Conservation (phyloP, 2,888 invertebrate genomes). For the Lysandra bellargus region DNA sequence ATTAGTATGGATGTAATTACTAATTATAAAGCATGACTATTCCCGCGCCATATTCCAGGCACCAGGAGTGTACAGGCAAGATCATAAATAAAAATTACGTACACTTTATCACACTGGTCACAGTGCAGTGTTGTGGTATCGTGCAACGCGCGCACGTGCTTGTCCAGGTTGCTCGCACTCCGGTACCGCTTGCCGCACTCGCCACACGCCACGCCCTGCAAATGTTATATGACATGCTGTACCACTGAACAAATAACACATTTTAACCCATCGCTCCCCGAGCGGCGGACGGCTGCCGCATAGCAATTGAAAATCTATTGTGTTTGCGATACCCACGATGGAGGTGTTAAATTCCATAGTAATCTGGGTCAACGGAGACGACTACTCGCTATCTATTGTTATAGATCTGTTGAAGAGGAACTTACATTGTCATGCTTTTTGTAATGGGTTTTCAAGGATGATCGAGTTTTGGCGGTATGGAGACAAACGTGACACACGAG, state of each 20-base stretch:
- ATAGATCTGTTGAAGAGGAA: not conserved
- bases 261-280: no score
- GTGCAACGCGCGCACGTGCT: not conserved
- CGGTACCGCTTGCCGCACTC: not conserved
- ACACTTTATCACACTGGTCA: not conserved
- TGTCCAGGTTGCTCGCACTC: not conserved
- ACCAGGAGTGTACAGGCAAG: no score
- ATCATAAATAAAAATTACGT: not conserved
- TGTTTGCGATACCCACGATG: no score
- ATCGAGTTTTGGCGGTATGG: not conserved
- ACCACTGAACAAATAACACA: no score
- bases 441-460: not conserved
- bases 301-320: no score
- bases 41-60: no score
- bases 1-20: no score
- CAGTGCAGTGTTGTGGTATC: not conserved
- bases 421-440: not conserved
- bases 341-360: no score
- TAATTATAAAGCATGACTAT: no score
- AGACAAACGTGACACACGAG: not conserved
- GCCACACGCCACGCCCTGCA: not conserved
- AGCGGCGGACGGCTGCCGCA: no score
- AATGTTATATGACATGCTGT: not conserved
- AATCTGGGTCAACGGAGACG: no score
- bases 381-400: no score